phyloP scores from a whole-genome alignment of 2,113 vertebrate genomes.

The Coregonus clupeaformis region DNA sequence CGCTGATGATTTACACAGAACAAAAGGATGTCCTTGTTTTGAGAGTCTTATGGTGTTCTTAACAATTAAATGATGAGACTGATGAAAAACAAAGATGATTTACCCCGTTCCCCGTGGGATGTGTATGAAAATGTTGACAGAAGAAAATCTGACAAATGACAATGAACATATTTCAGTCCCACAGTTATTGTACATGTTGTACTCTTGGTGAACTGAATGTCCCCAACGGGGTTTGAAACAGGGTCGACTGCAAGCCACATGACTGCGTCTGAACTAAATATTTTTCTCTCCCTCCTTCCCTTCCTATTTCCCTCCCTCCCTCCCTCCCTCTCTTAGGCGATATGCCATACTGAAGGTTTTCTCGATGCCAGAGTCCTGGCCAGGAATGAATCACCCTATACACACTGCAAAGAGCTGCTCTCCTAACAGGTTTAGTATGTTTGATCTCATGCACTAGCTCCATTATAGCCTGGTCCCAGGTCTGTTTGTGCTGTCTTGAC shows the following conservation, averaged over 20 bases:
- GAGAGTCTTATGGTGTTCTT: background rate
- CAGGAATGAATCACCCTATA: conserved; percentile 96
- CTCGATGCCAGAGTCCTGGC: conserved; percentile 83
- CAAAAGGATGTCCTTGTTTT: background rate
- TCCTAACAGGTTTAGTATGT: conserved; percentile 87
- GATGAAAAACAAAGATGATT: background rate
- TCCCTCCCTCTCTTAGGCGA: conserved; percentile 70
- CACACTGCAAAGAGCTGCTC: conserved; percentile 88
- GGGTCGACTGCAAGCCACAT: background rate
- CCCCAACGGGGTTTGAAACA: too few relatives aligned
- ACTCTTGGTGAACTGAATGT: too few relatives aligned
- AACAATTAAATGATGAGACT: background rate
- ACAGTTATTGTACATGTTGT: too few relatives aligned
- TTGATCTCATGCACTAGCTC: too few relatives aligned
- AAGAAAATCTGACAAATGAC: background rate
- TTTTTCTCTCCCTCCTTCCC: too few relatives aligned
- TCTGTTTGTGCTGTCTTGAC: too few relatives aligned
- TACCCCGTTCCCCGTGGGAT: background rate
- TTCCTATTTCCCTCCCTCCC: background rate
- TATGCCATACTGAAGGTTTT: conserved; percentile 97
- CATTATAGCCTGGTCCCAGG: too few relatives aligned
- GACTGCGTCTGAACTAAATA: background rate
- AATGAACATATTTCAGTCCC: background rate
- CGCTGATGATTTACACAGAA: too few relatives aligned
- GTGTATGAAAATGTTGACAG: background rate